These are phyloP conservation scores for Metellina segmentata DNA, from an alignment of 2,888 invertebrate genomes.

Conservation along the genomic window DNA sequence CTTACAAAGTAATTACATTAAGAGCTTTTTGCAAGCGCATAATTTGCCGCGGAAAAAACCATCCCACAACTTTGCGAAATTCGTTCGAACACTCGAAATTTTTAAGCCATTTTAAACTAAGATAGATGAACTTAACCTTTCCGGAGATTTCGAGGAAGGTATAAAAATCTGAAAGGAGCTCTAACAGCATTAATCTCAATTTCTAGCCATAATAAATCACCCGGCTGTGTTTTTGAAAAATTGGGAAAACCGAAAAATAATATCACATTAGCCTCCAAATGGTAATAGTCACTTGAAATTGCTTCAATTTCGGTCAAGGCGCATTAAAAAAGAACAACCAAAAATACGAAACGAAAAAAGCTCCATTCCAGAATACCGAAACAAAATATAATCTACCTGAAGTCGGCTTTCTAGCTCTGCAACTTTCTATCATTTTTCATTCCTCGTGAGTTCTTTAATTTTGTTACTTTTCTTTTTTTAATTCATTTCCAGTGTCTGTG, in stretches of 20 bases:
- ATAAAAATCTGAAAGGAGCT: neutral
- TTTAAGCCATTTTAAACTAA: neutral
- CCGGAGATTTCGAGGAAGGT: neutral
- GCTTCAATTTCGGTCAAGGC: neutral
- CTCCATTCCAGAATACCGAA: slow-evolving; percentile 18
- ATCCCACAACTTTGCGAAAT: neutral
- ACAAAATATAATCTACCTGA: slow-evolving; percentile 63
- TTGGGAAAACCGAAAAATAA: slow-evolving; percentile 3
- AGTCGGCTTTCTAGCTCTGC: slow-evolving; percentile 38
- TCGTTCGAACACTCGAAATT: neutral
- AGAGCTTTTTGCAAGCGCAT: neutral
- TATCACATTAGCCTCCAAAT: neutral
- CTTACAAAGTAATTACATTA: neutral
- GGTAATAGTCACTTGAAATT: slow-evolving; percentile 12
- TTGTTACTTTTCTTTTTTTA: slow-evolving; percentile 40
- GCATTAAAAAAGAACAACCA: neutral
- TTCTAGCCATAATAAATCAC: neutral
- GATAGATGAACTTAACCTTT: neutral
- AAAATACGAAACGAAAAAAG: slow-evolving; percentile 18
- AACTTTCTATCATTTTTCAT: slow-evolving; percentile 52
- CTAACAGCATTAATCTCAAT: neutral
- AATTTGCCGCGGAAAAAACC: neutral
- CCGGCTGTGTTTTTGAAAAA: neutral
- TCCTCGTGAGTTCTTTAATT: slow-evolving; percentile 41
- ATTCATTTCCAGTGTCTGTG: slow-evolving; percentile 41